Evolutionary conservation across 2,797 vertebrate genomes (phyloP), one percentile per base, ranked within the genome.

Genomic region (Rallus crepitans): DNA sequence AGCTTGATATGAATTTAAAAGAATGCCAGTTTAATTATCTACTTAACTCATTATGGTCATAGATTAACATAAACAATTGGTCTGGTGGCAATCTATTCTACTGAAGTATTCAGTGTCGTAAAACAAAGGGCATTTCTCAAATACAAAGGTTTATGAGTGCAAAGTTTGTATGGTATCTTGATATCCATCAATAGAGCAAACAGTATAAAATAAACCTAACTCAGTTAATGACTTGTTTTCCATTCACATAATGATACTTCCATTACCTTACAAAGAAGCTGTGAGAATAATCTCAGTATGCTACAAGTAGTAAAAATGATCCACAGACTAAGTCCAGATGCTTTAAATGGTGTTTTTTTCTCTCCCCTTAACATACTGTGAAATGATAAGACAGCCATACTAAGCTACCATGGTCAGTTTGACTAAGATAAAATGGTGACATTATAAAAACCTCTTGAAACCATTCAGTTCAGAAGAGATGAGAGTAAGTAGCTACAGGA

Each of bases 181-280:
- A 86, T 94, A 96, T 89, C 93, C 61, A 88, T 87, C 60, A 94
- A 56, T 63, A 95, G 84, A 94, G 37, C 25, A 86, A 92, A 78
- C 48, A 70, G 11, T 68, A 50, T 25, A 40, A 71, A 24, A 45
- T 59, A 86, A 96, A 94, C 30, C 70, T 92, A 89, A 90, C 66
- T 82, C 35, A 65, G 71, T 87, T 96, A 96, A 96, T 95, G 82
- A 83, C 39, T 95, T 92, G 21, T 47, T 82, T 97, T 82, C 91
- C 48, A 82, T 71, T 80, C 59, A 59, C 42, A 56, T 63, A 83
- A 80, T 55, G 50, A 89, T 82, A 60, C 8, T 86, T n/a, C 12
- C 64, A 79, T 93, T 93, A 88, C 40, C 93, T 13, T 78, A 42
- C 14, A 33, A 55, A 83, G 55, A 72, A 89, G 72, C 7, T 47